Base-by-base conservation (phyloP, 2,888 invertebrate species). In the Sarcophaga rosellei region DNA sequence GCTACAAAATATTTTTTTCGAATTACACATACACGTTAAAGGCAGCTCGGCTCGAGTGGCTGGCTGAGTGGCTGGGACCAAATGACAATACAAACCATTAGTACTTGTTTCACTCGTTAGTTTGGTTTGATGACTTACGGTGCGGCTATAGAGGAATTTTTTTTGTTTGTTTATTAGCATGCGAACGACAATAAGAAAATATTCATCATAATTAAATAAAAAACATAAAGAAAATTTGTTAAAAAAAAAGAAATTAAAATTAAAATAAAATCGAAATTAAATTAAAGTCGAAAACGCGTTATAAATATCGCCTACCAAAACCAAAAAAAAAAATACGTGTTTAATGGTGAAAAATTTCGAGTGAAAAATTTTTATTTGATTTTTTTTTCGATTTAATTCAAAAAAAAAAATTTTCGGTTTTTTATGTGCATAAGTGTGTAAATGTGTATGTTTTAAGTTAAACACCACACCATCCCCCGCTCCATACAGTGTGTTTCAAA, bases 41-140 rank as follows among this genome's bases (percentile, higher is more conserved):
- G 53, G 53, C 53, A 17, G 53, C 53, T 53, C 53, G 53, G 17
- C 17, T 53, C 53, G 53, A 12, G 77, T 82, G 61, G n/a, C 21
- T 61, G 61, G 20, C n/a, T 47, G 62, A 44, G 6, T 20, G 70
- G 68, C 84, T 86, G 86, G 86, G 86, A 84, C 86, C 84, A 86
- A 86, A 75, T 79, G 84, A 62, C 72, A 84, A 68, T 77, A 78
- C 81, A 65, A 81, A 75, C 70, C 77, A 84, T 84, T 84, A 70
- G 81, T 84, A 86, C 78, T 86, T 70, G 86, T 75, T 86, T 86
- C 86, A 86, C 86, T 86, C 86, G 86, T 86, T 86, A 84, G 86
- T 86, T 86, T 81, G 86, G 84, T 86, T 84, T 84, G 86, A 86
- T 86, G 81, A 84, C 84, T 86, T 84, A 81, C 84, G 86, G 86